Conservation (phyloP, 2,888 invertebrate genomes). For the Dolomedes plantarius region DNA sequence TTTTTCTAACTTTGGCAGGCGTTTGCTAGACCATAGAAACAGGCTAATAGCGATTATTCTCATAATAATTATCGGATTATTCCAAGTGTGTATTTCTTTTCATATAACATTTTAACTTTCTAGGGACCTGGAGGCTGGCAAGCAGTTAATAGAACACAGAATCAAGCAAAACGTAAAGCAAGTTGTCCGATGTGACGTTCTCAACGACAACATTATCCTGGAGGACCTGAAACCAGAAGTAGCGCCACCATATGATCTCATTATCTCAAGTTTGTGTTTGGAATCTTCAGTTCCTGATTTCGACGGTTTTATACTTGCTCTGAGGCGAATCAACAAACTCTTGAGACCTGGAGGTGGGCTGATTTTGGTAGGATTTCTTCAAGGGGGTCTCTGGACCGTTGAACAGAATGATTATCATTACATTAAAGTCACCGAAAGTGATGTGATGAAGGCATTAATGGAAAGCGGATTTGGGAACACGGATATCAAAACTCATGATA, state of each 20-base stretch:
- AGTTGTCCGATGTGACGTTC: not conserved
- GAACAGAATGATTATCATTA: not conserved
- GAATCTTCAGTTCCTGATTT: not conserved
- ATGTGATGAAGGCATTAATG: not conserved
- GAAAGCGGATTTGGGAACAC: not conserved
- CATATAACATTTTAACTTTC: no score
- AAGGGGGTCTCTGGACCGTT: not conserved
- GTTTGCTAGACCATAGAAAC: no score
- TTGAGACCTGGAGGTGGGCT: not conserved
- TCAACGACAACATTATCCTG: not conserved
- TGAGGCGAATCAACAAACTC: not conserved
- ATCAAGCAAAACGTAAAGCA: not conserved
- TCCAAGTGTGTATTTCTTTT: no score
- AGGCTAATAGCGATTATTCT: no score
- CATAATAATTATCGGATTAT: no score
- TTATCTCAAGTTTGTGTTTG: not conserved
- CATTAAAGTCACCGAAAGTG: not conserved
- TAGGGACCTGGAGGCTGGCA: not conserved
- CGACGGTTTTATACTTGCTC: not conserved
- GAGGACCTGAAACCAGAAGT: not conserved
- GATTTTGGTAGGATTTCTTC: not conserved
- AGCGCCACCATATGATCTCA: not conserved
- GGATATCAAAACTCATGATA: not conserved
- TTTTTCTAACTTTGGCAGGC: no score
- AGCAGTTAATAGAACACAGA: not conserved